Evolutionary conservation across 1,140 invertebrate genomes (phyloP).

Genomic region (Penaeus vannamei): DNA sequence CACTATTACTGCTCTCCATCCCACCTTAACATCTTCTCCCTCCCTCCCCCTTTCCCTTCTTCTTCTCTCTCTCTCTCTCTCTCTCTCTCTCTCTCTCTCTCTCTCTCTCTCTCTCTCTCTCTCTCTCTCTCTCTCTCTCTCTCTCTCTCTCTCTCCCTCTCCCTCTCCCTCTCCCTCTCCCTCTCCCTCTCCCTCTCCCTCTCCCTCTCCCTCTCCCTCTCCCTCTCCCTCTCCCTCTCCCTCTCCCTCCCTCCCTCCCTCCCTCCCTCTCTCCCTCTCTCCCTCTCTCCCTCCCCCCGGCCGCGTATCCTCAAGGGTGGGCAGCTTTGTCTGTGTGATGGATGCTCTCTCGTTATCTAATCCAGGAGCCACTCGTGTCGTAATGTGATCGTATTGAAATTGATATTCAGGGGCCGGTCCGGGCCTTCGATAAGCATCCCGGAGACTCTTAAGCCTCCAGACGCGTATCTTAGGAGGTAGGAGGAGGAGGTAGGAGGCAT

Average conservation of each 20-base stretch:
- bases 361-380: no score
- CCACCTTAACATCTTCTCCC: neutral
- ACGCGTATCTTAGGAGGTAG: no score
- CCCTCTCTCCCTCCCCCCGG: neutral
- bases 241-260: neutral
- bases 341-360: no score
- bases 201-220: constrained; percentile 7
- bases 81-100: neutral
- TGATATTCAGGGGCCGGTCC: no score
- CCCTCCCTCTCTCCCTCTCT: constrained; percentile 10
- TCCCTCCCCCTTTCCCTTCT: constrained; percentile 8
- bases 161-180: neutral
- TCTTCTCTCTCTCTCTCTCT: neutral
- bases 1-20: constrained; percentile 24
- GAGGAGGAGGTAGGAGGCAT: no score
- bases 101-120: neutral
- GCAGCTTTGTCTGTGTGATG: no score
- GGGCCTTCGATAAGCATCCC: no score
- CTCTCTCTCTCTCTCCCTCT: neutral
- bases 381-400: no score
- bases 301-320: no score
- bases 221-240: constrained; percentile 21
- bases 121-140: neutral
- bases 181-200: neutral
- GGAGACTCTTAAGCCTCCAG: no score